A percentile compares a stretch with the other conserved stretches of the same genome.
These are phyloP conservation scores for Sitta europaea DNA, from an alignment of 2,113 vertebrate species.

Conservation along the genomic window DNA sequence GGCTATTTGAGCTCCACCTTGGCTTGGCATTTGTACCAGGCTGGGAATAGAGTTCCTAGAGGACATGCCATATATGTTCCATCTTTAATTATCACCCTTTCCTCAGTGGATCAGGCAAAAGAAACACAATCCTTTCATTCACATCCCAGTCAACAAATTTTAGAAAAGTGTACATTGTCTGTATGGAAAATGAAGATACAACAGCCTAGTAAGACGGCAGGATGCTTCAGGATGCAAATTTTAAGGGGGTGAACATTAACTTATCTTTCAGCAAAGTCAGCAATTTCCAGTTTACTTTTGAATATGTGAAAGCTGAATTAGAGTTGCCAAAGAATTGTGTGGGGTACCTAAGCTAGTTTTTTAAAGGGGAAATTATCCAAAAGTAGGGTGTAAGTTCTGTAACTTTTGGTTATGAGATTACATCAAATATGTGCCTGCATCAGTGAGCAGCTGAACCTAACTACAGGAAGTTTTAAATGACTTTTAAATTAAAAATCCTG, in stretches of 20 bases:
- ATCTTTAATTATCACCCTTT: neutral
- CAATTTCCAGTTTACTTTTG: neutral
- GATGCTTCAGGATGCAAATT: neutral
- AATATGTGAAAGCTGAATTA: neutral
- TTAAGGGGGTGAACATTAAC: neutral
- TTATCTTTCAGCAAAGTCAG: neutral
- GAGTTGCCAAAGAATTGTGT: neutral
- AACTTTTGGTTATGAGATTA: neutral
- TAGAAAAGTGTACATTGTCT: neutral
- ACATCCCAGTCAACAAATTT: neutral
- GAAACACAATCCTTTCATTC: neutral
- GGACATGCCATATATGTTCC: neutral
- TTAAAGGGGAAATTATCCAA: neutral
- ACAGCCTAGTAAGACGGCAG: neutral
- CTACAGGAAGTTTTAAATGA: neutral
- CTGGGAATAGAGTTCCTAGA: neutral
- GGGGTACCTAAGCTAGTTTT: neutral
- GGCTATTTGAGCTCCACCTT: neutral
- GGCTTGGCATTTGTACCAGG: neutral
- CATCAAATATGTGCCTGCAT: neutral
- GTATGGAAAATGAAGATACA: neutral
- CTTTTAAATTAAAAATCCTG: neutral
- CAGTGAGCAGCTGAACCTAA: neutral
- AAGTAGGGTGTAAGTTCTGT: neutral
- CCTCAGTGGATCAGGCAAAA: neutral